phyloP scores from a whole-genome alignment of 2,888 invertebrate genomes.

The Zaprionus lineosus region DNA sequence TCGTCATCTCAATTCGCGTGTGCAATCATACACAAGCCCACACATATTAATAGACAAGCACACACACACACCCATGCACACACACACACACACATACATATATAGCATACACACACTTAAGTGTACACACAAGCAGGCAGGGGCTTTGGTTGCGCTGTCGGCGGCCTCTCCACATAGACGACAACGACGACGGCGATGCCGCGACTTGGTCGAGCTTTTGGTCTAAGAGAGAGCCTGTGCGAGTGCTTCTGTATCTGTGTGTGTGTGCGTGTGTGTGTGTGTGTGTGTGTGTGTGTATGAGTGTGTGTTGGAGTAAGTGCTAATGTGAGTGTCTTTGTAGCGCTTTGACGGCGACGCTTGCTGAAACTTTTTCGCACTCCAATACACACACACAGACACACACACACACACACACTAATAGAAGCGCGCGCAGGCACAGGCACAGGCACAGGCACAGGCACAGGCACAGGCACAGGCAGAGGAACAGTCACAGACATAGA shows the following conservation, averaged over 20 bases:
- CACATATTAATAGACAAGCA: no score
- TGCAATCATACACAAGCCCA: slow-evolving; percentile 34
- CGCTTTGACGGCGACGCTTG: slow-evolving; percentile 53
- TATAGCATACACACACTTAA: slow-evolving; percentile 3
- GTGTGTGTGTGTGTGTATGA: slow-evolving; percentile 6
- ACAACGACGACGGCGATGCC: slow-evolving; percentile 37
- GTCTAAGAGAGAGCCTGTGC: slow-evolving; percentile 20
- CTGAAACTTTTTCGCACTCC: slow-evolving; percentile 63
- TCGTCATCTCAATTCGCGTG: slow-evolving; percentile 74
- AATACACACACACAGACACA: slow-evolving; percentile 9
- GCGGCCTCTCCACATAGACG: slow-evolving; percentile 36
- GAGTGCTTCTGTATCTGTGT: slow-evolving; percentile 1
- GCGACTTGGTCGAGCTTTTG: slow-evolving; percentile 60
- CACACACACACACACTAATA: slow-evolving; percentile 18
- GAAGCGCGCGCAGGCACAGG: slow-evolving; percentile 8
- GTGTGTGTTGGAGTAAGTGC: slow-evolving; percentile 2
- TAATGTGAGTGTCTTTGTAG: slow-evolving; percentile 26
- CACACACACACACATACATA: slow-evolving; percentile 7
- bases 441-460: slow-evolving; percentile 13
- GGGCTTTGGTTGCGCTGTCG: slow-evolving; percentile 33
- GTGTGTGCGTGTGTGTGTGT: slow-evolving; percentile 8
- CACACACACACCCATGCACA: slow-evolving; percentile 21
- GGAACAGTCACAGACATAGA: slow-evolving; percentile 34
- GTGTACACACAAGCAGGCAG: not conserved
- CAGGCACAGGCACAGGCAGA: slow-evolving; percentile 12